Evolutionary conservation across 2,113 vertebrate species (phyloP).

Genomic region (Saguinus imperator): DNA sequence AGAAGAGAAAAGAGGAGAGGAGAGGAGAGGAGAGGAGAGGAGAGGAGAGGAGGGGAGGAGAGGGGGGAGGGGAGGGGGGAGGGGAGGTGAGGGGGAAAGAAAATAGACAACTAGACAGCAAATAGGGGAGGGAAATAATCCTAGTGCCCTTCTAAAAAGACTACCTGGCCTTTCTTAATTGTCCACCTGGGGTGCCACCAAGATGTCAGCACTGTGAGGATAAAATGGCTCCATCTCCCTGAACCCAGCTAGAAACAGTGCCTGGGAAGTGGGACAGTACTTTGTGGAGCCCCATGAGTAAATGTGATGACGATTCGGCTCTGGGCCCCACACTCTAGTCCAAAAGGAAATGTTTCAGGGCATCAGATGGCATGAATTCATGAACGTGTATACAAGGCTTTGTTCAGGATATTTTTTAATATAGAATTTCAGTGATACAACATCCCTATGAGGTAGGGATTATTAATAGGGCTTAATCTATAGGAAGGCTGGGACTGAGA

Average conservation of each 20-base stretch:
- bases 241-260: neutral
- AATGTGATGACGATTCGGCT: neutral
- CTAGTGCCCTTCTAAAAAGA: too few species aligned
- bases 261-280: neutral
- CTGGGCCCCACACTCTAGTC: neutral
- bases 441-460: neutral
- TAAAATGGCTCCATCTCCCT: neutral
- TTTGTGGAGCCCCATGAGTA: accelerated
- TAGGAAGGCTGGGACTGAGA: neutral
- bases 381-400: neutral
- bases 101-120: too few species aligned
- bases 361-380: neutral
- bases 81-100: too few species aligned
- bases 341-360: neutral
- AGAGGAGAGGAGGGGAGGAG: too few species aligned
- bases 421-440: neutral
- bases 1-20: too few species aligned
- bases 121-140: too few species aligned
- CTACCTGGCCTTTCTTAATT: too few species aligned
- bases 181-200: neutral
- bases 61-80: too few species aligned
- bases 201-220: neutral
- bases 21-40: too few species aligned
- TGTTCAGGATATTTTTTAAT: neutral
- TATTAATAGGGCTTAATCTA: neutral